Evolutionary conservation across 1,140 invertebrate species (phyloP), one percentile per base, ranked within the genome.

Genomic region (Neelides sp.): DNA sequence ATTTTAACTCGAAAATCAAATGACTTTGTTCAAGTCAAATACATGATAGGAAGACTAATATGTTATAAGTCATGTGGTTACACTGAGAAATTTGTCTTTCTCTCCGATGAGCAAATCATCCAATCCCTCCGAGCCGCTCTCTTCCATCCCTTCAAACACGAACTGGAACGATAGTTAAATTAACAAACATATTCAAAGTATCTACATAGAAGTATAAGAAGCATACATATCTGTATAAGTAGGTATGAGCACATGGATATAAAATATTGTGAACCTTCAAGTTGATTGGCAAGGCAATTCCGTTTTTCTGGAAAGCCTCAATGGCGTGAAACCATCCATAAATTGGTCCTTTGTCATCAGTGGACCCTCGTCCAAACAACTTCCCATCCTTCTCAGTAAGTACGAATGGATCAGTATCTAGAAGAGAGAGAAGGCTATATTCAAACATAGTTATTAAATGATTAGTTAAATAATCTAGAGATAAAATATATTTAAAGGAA

Each of bases 121-220:
- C 10, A 98, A 70, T 24, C 94, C 94, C 68, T 90, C 85, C 53
- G 91, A 96, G 5, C 94, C 93, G 62, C 79, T 85, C 69, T 98
- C 95, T 72, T 98, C 95, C 94, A 98, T 98, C 37, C 88, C 92
- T 76, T 98, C 94, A 65, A 98, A 90, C 17, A 88, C 77, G 71
- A 98, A 97, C 76, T 85, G 63, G 30, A 70, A 68, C 53, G 36
- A 59, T 55, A 60, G 50, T 50, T 57, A 36, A 20, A 26, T 41
- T 40, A 54, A 7, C 43, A 20, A 26, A 22, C n/a, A n/a, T n/a
- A n/a, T n/a, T n/a, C n/a, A n/a, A n/a, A n/a, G n/a, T n/a, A n/a
- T n/a, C n/a, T n/a, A n/a, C n/a, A n/a, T n/a, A n/a, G 28, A 15
- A 19, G 26, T 32, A 24, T 48, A 10, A 26, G 20, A 28, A 12